Base-by-base conservation (phyloP, 2,888 invertebrate species). In the Drosophila mimica region DNA sequence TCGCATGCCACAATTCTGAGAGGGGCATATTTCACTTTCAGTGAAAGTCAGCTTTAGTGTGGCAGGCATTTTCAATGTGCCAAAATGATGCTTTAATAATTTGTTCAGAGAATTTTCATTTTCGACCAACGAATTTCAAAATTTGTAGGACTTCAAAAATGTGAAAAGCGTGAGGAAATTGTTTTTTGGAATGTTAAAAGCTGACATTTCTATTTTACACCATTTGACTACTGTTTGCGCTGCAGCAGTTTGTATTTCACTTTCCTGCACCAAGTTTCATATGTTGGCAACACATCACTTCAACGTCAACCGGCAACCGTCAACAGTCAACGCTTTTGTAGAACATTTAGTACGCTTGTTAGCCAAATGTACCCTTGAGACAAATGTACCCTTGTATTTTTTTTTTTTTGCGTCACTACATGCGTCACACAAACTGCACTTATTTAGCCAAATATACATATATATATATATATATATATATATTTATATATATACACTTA, bases 291-390 rank as follows among this genome's bases (percentile, higher is more conserved):
- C 80, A 72, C 87, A 83, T 79, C 61, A 65, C 65, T 38, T 62
- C 73, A 68, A 59, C 66, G 66, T 80, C 74, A 73, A 53, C 54
- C 58, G 49, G 25, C 25, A 25, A 25, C 25, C 25, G 25, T 65
- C 57, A 65, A 30, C 51, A 48, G 54, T 62, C 60, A 64, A 71
- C 63, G 74, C 58, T 83, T 84, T 81, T 82, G 85, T 87, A 70
- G 61, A 62, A 73, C 89, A 87, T 86, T 86, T 86, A 89, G 88
- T 70, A 67, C 89, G 89, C 89, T 89, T 87, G 86, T 86, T 86
- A 77, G 85, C 77, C 76, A 81, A 86, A 86, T 87, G 84, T 70
- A 76, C 89, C 88, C 86, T 82, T 79, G 85, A 84, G 89, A 76
- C 72, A 62, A n/a, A n/a, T n/a, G n/a, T n/a, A n/a, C n/a, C n/a